A percentile compares a stretch with the other conserved stretches of the same genome.
Evolutionary conservation across 92 coral and sea anemone genomes (phyloP).

Genomic region (Metridium senile): DNA sequence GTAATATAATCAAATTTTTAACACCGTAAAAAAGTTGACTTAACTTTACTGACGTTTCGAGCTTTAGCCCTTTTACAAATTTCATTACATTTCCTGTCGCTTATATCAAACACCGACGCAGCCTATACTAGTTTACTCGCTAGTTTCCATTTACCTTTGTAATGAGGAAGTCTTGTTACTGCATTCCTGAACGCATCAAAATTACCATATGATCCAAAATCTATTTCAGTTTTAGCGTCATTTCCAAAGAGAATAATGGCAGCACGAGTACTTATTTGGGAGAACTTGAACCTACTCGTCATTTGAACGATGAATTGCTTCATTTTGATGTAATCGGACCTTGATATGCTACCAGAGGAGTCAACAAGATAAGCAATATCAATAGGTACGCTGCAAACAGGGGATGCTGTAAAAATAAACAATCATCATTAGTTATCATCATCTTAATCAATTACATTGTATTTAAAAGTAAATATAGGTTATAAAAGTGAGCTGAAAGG

Average conservation of each 20-base stretch:
- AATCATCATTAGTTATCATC: too few species aligned
- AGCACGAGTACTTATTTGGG: slow-evolving; percentile 47
- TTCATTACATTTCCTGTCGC: too few species aligned
- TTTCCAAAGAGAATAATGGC: slow-evolving; percentile 66
- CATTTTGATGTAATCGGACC: slow-evolving; percentile 44
- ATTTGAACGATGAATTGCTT: slow-evolving; percentile 59
- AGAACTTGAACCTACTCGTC: slow-evolving; percentile 56
- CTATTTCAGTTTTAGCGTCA: slow-evolving; percentile 54
- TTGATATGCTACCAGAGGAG: slow-evolving; percentile 65
- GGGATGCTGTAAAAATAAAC: slow-evolving; percentile 33
- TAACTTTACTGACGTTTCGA: too few species aligned
- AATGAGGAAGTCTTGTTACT: slow-evolving; percentile 34
- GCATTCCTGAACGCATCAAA: slow-evolving; percentile 38
- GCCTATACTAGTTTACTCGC: background rate
- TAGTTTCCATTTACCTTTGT: slow-evolving; percentile 13
- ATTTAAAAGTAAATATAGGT: too few species aligned
- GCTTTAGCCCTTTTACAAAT: too few species aligned
- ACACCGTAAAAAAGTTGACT: too few species aligned
- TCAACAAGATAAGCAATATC: slow-evolving; percentile 59
- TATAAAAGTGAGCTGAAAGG: too few species aligned
- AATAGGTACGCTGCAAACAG: slow-evolving; percentile 39
- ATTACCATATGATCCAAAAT: slow-evolving; percentile 49
- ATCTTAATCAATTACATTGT: too few species aligned
- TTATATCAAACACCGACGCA: too few species aligned
- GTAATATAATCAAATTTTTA: too few species aligned